Base-by-base conservation (phyloP, 2,113 vertebrate species). In the Indri indri region DNA sequence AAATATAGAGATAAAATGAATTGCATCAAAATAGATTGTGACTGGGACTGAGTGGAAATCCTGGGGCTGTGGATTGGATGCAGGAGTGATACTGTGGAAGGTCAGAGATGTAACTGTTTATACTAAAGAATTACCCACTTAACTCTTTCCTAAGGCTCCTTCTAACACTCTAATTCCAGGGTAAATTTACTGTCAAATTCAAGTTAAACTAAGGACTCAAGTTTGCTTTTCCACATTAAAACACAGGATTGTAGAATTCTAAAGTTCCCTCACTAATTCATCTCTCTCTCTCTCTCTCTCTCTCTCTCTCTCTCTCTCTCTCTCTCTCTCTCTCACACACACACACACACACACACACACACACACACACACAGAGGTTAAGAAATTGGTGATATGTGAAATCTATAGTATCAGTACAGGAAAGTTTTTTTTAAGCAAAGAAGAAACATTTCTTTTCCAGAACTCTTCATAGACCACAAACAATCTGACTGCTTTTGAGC, bases 1-100 rank as follows among this genome's bases (percentile, higher is more conserved):
- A 95, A 92, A 92, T 73, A 73, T n/a, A 54, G 42, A 94, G 96
- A 95, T 81, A 90, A 91, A 94, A 88, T 76, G 40, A 97, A 93
- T 92, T 74, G 40, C 47, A 90, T 97, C 90, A 81, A 85, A 96
- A 61, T 66, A 95, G 50, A 92, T 71, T 32, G 9, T 88, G 88
- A 45, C 59, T 94, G 27, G 37, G 32, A 90, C 85, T 84, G 11
- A 90, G 61, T 86, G 34, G 50, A 94, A 88, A 25, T 65, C 81
- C 88, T 82, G n/a, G n/a, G 47, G 32, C 80, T 96, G 5, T 77
- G 77, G 14, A 94, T 66, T 85, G 71, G 59, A 95, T 88, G 17
- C 59, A 77, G 25, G 30, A 82, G 23, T 92, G 23, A 74, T 70
- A 37, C 88, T 97, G 34, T 71, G 84, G 84, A 94, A 90, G 40